phyloP scores from a whole-genome alignment of 2,797 vertebrate genomes.

The Artibeus jamaicensis region DNA sequence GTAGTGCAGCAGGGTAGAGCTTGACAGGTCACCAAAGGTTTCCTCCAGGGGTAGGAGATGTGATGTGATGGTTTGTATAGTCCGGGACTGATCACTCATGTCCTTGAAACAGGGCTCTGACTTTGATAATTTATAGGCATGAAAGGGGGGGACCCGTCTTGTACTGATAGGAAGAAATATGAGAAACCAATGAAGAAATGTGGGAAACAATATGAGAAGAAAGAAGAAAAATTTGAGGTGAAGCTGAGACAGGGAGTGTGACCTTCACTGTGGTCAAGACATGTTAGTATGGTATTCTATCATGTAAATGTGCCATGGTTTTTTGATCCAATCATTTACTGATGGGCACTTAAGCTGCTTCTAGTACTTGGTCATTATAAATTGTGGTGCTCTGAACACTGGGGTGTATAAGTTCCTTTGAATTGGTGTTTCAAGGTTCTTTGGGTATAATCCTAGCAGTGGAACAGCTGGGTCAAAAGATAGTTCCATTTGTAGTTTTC shows the following conservation, averaged over 20 bases:
- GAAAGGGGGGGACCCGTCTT: background rate
- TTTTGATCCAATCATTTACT: too few relatives aligned
- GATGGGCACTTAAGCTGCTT: too few relatives aligned
- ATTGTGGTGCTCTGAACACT: too few relatives aligned
- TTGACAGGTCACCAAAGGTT: background rate
- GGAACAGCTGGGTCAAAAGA: too few relatives aligned
- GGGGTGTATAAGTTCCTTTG: too few relatives aligned
- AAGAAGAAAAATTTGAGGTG: background rate
- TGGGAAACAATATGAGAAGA: background rate
- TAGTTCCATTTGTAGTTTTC: too few relatives aligned
- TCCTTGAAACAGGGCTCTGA: background rate
- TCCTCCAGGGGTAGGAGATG: background rate
- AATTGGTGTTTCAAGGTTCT: too few relatives aligned
- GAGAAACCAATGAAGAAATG: background rate
- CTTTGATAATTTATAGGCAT: background rate
- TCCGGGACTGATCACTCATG: background rate
- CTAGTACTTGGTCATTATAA: too few relatives aligned
- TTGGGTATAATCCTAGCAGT: too few relatives aligned
- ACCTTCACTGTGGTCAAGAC: background rate
- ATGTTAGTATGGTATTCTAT: background rate
- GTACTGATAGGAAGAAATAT: background rate
- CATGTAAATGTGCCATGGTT: too few relatives aligned
- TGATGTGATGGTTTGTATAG: background rate
- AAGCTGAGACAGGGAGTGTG: background rate
- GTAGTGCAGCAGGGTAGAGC: background rate